Evolutionary conservation across 1,140 invertebrate species (phyloP).

Genomic region (Helicorthomorpha holstii): DNA sequence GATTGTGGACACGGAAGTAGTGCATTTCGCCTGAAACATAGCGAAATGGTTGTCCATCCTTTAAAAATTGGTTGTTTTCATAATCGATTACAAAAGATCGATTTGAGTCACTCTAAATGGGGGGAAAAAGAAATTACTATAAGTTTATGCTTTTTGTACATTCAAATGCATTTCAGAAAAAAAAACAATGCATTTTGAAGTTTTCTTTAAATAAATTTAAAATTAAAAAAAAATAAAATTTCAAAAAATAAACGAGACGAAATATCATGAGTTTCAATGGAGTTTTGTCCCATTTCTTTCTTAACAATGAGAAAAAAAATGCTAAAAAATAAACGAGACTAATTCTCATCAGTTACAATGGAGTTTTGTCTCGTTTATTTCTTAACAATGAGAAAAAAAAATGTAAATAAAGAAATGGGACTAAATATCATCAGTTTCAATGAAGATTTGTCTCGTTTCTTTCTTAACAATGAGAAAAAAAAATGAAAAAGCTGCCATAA

Average conservation of each 20-base stretch:
- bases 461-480: too few species aligned
- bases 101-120: constrained; percentile 12
- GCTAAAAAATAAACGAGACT: too few species aligned
- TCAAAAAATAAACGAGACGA: background rate
- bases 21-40: constrained; percentile 36
- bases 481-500: too few species aligned
- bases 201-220: background rate
- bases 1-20: constrained; percentile 29
- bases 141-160: background rate
- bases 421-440: too few species aligned
- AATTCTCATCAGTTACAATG: too few species aligned
- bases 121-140: background rate
- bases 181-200: background rate
- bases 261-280: background rate
- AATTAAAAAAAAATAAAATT: background rate
- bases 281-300: background rate
- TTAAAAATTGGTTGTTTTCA: constrained; percentile 27
- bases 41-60: constrained; percentile 31
- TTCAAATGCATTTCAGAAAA: background rate
- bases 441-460: too few species aligned
- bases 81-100: constrained; percentile 27
- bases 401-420: too few species aligned
- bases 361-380: too few species aligned
- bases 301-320: too few species aligned
- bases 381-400: too few species aligned